phyloP scores from a whole-genome alignment of 2,888 invertebrate genomes.

The Axea sp. region DNA sequence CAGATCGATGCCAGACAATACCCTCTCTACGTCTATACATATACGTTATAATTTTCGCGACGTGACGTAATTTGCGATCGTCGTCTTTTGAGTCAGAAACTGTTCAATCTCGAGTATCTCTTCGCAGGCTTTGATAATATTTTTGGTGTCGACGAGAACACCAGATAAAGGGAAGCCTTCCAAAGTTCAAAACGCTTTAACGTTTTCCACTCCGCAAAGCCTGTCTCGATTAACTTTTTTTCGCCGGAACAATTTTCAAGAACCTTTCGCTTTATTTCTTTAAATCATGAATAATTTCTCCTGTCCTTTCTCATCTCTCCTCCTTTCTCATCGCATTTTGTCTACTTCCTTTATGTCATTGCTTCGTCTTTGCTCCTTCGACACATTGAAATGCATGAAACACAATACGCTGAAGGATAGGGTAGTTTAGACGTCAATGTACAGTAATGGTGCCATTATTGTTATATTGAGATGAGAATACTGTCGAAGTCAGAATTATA shows the following conservation, averaged over 20 bases:
- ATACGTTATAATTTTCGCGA: constrained; percentile 23
- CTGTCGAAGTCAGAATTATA: constrained; percentile 6
- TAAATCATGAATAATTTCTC: constrained; percentile 32
- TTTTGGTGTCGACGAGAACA: no score
- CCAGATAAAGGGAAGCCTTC: no score
- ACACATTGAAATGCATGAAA: constrained; percentile 28
- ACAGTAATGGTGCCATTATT: constrained; percentile 27
- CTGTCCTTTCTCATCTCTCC: no score
- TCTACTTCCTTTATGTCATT: background rate
- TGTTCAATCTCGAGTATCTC: no score
- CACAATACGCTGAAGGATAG: constrained; percentile 2
- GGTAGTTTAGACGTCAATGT: constrained; percentile 15
- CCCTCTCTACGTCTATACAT: constrained; percentile 19
- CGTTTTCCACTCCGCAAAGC: no score
- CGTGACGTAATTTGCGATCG: constrained; percentile 37
- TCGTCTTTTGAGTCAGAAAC: no score
- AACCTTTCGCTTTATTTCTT: constrained; percentile 14
- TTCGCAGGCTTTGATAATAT: no score
- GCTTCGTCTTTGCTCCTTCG: background rate
- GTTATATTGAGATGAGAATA: constrained; percentile 14
- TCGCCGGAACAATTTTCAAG: constrained; percentile 1
- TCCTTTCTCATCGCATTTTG: background rate
- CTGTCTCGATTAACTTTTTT: constrained; percentile 32
- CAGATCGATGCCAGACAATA: constrained; percentile 59
- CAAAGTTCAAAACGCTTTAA: no score